Evolutionary conservation across 2,797 vertebrate species (phyloP), one percentile per base, ranked within the genome.

Genomic region (Lacerta viridis): DNA sequence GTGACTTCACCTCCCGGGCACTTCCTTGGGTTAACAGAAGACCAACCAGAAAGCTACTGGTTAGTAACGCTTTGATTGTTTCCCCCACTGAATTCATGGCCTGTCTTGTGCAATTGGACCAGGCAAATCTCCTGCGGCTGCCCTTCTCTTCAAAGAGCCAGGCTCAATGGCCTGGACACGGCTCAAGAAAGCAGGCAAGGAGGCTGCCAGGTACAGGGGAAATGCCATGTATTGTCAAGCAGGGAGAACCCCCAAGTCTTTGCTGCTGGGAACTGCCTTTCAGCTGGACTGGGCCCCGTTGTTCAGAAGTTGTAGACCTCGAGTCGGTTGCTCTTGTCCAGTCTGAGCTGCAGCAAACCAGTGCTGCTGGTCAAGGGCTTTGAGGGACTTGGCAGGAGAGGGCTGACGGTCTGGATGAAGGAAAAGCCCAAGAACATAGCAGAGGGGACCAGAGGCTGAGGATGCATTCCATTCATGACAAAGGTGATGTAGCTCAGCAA

Each of bases 271-370:
- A 68, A 64, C 77, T 18, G 0, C 7, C 17, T 0, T 33, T 66
- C 89, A 3, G 1, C 6, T 17, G 4, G 7, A n/a, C 59, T 29
- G 41, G 84, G 15, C 27, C 15, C 43, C 18, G 18, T 23, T 9
- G 27, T 61, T 98, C 90, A 99, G 94, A 96, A 98, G 75, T 94
- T 98, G 93, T 97, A 98, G 77, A 98, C 97, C 93, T 98, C 97
- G 91, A 99, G 98, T 86, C 98, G 97, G 79, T 98, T 97, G 90
- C 98, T 97, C 15, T 98, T 98, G 86, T 99, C 98, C 95, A 99
- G 95, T 2, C 98, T 97, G 15, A 99, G 98, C 93, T 99, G 98
- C 27, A 98, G 91, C 5, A 98, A 92, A 86, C 96, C 92, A 6
- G 95, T 83, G 88, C 93, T 92, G 89, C 95, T 76, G 79, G 96